Evolutionary conservation across 2,888 invertebrate genomes (phyloP), one percentile per base, ranked within the genome.

Genomic region (Marronus borbonicus): DNA sequence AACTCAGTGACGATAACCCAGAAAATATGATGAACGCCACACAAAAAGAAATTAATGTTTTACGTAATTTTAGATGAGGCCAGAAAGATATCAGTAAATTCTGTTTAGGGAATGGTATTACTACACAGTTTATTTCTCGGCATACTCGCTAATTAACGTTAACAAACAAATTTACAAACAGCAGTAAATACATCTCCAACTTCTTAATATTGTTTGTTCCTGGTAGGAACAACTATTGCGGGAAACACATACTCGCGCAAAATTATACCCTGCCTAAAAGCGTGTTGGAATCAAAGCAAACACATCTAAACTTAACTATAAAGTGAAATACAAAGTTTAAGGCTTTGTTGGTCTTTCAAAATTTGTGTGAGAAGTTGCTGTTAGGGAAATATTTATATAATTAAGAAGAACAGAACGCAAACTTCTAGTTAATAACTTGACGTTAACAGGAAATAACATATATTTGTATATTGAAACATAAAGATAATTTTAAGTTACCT

Each of bases 401-500:
- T 31, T 31, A 62, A 28, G 62, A 62, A 14, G 24, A 62, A 31
- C 14, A 28, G 28, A 28, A 14, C 31, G 31, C 12, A 14, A 62
- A 55, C 14, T 5, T 62, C 28, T 31, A 31, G 28, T 28, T 62
- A 14, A 62, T 24, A 31, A 24, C 28, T 1, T 62, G 14, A 10
- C 10, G 2, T 2, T 24, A 31, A 28, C 4, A 28, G 12, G 14
- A 10, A 31, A 3, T 31, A 5, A 31, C 5, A 31, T 31, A 31
- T 31, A 31, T 31, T 31, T 3, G 62, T 14, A 0, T 31, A 14
- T 31, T 62, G 28, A 31, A 62, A 4, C 4, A 31, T n/a, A 62
- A 28, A 62, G 10, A 8, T 28, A 12, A 24, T 14, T 28, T n/a
- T 28, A 7, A 28, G 12, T 81, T 76, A 82, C 83, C 78, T 79